Conservation (phyloP, 2,113 vertebrate genomes). For the Gila orcuttii region DNA sequence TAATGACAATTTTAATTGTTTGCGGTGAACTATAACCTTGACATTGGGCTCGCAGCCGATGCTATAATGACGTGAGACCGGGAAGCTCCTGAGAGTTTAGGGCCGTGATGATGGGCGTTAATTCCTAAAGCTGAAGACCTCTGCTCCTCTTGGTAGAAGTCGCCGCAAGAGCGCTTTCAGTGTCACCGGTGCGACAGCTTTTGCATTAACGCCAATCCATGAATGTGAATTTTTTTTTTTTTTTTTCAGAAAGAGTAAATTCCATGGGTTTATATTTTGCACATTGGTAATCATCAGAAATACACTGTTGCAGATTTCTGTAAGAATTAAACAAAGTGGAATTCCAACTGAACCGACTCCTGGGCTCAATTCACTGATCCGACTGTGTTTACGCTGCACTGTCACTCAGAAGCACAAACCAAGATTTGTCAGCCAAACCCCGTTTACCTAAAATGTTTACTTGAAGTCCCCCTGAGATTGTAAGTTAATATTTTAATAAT, state of each 20-base stretch:
- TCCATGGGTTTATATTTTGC: slow-evolving; percentile 59
- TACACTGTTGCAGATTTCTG: slow-evolving; percentile 65
- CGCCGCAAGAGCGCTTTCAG: not conserved
- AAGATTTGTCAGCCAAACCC: too few relatives aligned
- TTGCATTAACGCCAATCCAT: slow-evolving; percentile 64
- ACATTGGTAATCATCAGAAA: slow-evolving; percentile 61
- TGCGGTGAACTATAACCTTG: not conserved
- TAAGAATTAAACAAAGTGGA: slow-evolving; percentile 57
- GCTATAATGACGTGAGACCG: not conserved
- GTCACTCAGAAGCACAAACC: too few relatives aligned
- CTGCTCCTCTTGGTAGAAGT: not conserved
- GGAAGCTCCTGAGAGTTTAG: not conserved
- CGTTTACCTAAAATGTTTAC: not conserved
- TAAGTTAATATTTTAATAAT: not conserved
- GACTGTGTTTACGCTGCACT: too few relatives aligned
- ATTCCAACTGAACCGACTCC: slow-evolving; percentile 17
- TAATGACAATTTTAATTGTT: not conserved
- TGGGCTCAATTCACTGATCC: not conserved
- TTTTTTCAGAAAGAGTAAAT: slow-evolving; percentile 24
- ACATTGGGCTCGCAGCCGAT: not conserved
- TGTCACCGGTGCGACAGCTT: slow-evolving; percentile 8
- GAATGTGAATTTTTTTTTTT: slow-evolving; percentile 66
- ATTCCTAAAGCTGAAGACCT: not conserved
- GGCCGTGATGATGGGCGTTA: not conserved
- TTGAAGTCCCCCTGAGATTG: not conserved